Evolutionary conservation across 2,888 invertebrate genomes (phyloP).

Genomic region (Apotomis capreana): DNA sequence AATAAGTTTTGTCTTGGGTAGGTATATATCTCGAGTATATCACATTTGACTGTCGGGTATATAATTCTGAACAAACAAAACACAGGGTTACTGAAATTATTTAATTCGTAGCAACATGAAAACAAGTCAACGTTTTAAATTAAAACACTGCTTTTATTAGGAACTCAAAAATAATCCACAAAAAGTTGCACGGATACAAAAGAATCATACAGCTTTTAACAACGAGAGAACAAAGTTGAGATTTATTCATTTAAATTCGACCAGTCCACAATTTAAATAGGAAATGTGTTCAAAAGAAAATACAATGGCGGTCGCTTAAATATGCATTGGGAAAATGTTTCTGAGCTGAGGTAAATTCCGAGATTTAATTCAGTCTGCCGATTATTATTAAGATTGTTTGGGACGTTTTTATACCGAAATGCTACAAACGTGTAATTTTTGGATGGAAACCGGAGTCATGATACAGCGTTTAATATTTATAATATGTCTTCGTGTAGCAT

Average conservation of each 20-base stretch:
- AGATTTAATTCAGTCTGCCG: slow-evolving; percentile 7
- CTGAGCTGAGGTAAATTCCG: slow-evolving; percentile 21
- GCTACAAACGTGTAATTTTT: too few relatives aligned
- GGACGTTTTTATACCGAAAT: too few relatives aligned
- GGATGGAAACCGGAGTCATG: too few relatives aligned
- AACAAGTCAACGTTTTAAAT: slow-evolving; percentile 13
- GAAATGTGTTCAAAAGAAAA: slow-evolving; percentile 40
- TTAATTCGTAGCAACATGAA: background rate
- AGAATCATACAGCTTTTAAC: slow-evolving; percentile 38
- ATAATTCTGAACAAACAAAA: background rate
- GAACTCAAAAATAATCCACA: slow-evolving; percentile 33
- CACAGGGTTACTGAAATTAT: background rate
- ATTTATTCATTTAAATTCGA: slow-evolving; percentile 42
- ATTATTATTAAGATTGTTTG: slow-evolving; percentile 6
- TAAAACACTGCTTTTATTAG: slow-evolving; percentile 26
- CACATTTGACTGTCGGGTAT: too few relatives aligned
- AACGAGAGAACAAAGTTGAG: slow-evolving; percentile 37
- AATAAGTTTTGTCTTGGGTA: too few relatives aligned
- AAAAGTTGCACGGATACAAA: slow-evolving; percentile 37
- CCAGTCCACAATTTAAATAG: slow-evolving; percentile 39
- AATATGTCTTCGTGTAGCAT: too few relatives aligned
- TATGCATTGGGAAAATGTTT: slow-evolving; percentile 37
- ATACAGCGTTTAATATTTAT: too few relatives aligned
- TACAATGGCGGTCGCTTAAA: slow-evolving; percentile 36
- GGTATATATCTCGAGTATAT: too few relatives aligned